These are phyloP conservation scores for Eumaeus atala DNA, from an alignment of 1,140 invertebrate genomes.

Conservation along the genomic window DNA sequence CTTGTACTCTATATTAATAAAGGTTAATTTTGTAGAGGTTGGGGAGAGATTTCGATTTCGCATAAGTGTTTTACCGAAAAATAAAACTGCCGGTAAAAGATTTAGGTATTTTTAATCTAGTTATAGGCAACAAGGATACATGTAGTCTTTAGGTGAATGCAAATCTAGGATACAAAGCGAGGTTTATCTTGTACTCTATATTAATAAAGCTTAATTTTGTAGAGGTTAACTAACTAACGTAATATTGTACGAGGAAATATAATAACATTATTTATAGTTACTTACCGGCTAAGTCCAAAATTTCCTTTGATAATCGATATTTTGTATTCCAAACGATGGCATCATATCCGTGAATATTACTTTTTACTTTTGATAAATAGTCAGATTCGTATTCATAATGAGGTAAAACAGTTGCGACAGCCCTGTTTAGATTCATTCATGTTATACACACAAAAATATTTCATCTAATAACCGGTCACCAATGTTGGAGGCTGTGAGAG, in stretches of 20 bases:
- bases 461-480: no score
- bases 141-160: background rate
- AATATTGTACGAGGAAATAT: no score
- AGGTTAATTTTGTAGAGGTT: background rate
- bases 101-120: no score
- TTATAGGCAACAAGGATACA: no score
- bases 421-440: conserved; percentile 20
- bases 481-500: no score
- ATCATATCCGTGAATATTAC: conserved; percentile 39
- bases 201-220: background rate
- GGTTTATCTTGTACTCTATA: background rate
- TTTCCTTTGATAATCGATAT: conserved; percentile 46
- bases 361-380: conserved; percentile 37
- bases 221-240: no score
- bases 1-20: background rate
- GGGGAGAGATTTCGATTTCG: no score
- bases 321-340: conserved; percentile 65
- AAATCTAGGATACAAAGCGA: no score
- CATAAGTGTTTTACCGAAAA: no score
- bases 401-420: conserved; percentile 34
- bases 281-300: conserved; percentile 57
- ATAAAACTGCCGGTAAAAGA: no score
- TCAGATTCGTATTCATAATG: conserved; percentile 40
- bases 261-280: no score
- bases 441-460: no score